Conservation (phyloP, 2,797 vertebrate species). For the Lemur catta region DNA sequence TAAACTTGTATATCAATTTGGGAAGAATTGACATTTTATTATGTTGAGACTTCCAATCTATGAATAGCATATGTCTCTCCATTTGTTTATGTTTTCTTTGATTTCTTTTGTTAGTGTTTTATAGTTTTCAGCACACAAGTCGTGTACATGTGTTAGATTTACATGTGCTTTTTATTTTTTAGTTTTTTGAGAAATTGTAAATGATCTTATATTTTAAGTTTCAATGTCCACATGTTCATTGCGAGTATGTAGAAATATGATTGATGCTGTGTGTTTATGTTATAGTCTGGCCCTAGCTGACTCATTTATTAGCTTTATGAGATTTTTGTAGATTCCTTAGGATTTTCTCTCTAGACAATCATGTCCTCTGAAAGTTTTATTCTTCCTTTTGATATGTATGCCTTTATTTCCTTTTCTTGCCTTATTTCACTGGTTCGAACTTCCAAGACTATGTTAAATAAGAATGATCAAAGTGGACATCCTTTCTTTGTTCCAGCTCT, state of each 20-base stretch:
- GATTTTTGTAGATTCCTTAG: background rate
- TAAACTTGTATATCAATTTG: background rate
- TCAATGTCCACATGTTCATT: background rate
- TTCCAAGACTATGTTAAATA: background rate
- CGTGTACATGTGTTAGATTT: background rate
- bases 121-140: background rate
- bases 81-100: background rate
- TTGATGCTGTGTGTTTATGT: background rate
- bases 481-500: background rate
- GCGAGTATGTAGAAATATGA: background rate
- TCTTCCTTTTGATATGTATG: background rate
- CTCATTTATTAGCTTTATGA: background rate
- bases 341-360: background rate
- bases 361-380: background rate
- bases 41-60: background rate
- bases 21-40: background rate
- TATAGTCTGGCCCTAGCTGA: background rate
- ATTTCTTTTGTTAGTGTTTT: background rate
- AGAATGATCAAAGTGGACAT: background rate
- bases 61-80: background rate
- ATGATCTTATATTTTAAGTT: background rate
- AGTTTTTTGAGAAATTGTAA: background rate
- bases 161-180: background rate
- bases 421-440: background rate
- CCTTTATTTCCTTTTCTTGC: slow-evolving; percentile 19